phyloP scores from a whole-genome alignment of 2,113 vertebrate species.

The Micromys minutus region DNA sequence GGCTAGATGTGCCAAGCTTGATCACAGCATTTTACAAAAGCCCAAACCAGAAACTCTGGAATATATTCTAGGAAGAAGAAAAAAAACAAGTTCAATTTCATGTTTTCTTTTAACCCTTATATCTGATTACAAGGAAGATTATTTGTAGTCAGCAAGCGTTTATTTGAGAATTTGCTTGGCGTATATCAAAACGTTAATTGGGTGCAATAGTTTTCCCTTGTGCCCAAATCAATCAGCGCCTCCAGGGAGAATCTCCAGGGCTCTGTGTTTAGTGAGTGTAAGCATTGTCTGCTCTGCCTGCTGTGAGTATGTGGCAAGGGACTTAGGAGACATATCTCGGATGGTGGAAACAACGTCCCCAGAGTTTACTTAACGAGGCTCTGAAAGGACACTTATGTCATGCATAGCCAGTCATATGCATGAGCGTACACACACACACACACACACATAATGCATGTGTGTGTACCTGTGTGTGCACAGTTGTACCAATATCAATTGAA shows the following conservation, averaged over 20 bases:
- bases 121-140: background rate
- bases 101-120: background rate
- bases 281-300: background rate
- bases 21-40: no score
- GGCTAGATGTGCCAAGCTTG: background rate
- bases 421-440: background rate
- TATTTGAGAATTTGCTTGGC: conserved; percentile 17
- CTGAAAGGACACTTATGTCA: background rate
- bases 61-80: background rate
- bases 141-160: background rate
- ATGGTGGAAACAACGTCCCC: background rate
- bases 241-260: background rate
- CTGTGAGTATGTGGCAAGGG: background rate
- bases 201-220: background rate
- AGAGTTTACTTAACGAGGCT: background rate
- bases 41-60: background rate
- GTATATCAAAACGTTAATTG: background rate
- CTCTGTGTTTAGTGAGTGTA: background rate
- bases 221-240: background rate
- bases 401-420: background rate
- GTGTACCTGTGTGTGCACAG: background rate
- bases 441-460: no score
- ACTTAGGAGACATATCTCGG: background rate
- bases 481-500: background rate
- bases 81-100: background rate